A percentile compares a stretch with the other conserved stretches of the same genome.
phyloP scores from a whole-genome alignment of 2,797 vertebrate genomes.

The Sebastes paucispinis region DNA sequence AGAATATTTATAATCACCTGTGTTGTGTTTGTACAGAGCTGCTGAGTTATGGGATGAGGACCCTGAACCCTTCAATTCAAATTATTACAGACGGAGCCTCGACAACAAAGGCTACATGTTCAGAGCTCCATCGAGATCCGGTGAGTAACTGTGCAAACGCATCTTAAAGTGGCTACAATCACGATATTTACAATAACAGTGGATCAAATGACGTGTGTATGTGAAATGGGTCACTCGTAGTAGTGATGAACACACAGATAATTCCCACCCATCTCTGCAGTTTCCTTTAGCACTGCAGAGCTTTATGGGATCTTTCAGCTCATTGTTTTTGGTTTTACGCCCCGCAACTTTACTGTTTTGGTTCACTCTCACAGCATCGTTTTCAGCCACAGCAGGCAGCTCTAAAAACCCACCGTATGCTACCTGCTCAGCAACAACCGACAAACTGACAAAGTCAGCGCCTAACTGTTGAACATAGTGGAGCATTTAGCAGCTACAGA shows the following conservation, averaged over 20 bases:
- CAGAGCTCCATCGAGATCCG: slow-evolving; percentile 86
- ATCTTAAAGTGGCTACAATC: not conserved
- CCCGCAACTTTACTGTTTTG: not conserved
- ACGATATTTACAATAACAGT: not conserved
- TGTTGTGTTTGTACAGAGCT: slow-evolving; percentile 81
- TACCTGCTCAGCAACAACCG: not conserved
- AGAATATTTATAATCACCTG: not conserved
- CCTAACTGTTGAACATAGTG: not conserved
- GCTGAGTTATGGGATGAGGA: slow-evolving; percentile 96
- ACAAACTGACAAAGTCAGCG: not conserved
- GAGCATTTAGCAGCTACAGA: not conserved
- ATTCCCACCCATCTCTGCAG: not conserved
- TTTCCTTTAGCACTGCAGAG: not conserved
- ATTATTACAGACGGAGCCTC: slow-evolving; percentile 94
- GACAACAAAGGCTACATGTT: slow-evolving; percentile 97
- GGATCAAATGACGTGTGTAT: not conserved
- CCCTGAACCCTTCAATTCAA: slow-evolving; percentile 94
- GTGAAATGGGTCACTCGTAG: not conserved
- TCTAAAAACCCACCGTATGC: not conserved
- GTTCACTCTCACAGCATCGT: not conserved
- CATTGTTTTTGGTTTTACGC: not conserved
- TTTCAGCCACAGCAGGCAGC: not conserved
- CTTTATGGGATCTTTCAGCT: not conserved
- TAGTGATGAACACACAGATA: not conserved
- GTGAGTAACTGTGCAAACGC: slow-evolving; percentile 78